Evolutionary conservation across 2,113 vertebrate genomes (phyloP).

Genomic region (Triplophysa tibetana): DNA sequence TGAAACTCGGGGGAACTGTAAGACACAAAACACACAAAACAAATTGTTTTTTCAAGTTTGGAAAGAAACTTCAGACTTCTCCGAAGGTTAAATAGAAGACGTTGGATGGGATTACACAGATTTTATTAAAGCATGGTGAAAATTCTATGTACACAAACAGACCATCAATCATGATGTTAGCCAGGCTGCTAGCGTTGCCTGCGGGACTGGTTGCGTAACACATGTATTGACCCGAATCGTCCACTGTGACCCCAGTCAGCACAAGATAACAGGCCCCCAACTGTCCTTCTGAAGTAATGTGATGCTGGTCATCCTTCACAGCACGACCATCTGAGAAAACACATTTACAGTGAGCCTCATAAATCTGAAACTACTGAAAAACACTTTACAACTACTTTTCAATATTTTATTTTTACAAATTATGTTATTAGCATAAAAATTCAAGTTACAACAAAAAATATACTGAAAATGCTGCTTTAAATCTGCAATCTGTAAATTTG

Average conservation of each 20-base stretch:
- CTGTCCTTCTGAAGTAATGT: conserved; percentile 87
- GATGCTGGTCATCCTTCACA: conserved; percentile 87
- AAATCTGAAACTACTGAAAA: too few relatives aligned
- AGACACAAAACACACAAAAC: conserved; percentile 11
- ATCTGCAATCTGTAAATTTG: too few relatives aligned
- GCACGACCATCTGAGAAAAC: conserved; percentile 80
- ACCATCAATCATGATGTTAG: conserved; percentile 91
- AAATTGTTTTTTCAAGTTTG: neutral
- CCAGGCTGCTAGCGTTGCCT: conserved; percentile 85
- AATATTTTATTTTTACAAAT: too few relatives aligned
- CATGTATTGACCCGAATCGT: conserved; percentile 90
- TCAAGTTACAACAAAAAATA: too few relatives aligned
- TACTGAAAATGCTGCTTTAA: too few relatives aligned
- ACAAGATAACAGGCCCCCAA: conserved; percentile 86
- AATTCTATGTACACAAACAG: conserved; percentile 37
- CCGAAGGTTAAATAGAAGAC: too few relatives aligned
- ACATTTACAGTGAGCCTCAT: too few relatives aligned
- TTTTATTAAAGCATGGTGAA: neutral
- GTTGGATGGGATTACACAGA: neutral
- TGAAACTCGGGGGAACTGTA: conserved; percentile 89
- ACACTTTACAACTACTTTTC: too few relatives aligned
- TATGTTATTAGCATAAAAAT: too few relatives aligned
- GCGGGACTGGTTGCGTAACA: conserved; percentile 86
- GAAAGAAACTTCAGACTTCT: too few relatives aligned
- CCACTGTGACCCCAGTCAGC: conserved; percentile 81